Evolutionary conservation across 2,888 invertebrate genomes (phyloP).

Genomic region (Cybosia mesomella): DNA sequence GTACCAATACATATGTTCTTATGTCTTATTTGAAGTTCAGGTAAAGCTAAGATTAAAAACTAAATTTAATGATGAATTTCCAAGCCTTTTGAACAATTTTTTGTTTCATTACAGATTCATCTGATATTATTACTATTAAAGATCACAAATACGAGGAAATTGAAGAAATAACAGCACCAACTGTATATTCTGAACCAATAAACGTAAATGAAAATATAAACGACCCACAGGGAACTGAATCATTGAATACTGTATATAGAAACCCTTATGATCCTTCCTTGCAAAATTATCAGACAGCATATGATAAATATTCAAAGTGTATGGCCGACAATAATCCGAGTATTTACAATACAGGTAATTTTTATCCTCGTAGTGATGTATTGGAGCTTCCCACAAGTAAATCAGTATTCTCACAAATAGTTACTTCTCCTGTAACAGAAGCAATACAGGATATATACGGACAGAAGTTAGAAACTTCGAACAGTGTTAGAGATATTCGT

Average conservation of each 20-base stretch:
- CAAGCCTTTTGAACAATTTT: not conserved
- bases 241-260: not conserved
- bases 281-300: conserved; percentile 6
- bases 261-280: not conserved
- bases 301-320: conserved; percentile 6
- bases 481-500: conserved; percentile 6
- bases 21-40: too few relatives aligned
- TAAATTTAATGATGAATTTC: too few relatives aligned
- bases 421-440: not conserved
- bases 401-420: not conserved
- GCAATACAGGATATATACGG: not conserved
- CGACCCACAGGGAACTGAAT: not conserved
- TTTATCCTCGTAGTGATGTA: not conserved
- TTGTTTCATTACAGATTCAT: conserved; percentile 30
- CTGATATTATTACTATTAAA: conserved; percentile 20
- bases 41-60: too few relatives aligned
- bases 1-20: too few relatives aligned
- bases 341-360: conserved; percentile 8
- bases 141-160: conserved; percentile 31
- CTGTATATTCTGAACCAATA: not conserved
- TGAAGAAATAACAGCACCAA: conserved; percentile 20
- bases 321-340: not conserved
- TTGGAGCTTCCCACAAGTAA: too few relatives aligned
- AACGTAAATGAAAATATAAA: conserved; percentile 6
- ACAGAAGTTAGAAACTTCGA: not conserved